Conservation (phyloP, 1,140 invertebrate genomes). For the Globodera ellingtonae region DNA sequence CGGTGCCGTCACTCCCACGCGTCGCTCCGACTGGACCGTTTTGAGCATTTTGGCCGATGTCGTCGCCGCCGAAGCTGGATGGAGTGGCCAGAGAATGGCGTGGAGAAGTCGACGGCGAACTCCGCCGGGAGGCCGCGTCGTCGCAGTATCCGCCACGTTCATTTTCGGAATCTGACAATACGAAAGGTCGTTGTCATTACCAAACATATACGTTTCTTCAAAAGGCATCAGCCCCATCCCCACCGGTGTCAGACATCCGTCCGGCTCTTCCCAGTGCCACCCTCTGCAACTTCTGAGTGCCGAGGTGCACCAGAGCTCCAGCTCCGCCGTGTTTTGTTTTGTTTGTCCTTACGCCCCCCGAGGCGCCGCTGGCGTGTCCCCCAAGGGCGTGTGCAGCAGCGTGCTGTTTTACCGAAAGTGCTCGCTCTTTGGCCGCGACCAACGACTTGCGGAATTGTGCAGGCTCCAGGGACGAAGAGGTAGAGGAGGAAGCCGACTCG, state of each 20-base stretch:
- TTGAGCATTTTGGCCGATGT: constrained; percentile 36
- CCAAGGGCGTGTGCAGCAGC: constrained; percentile 10
- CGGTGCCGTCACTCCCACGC: constrained; percentile 4
- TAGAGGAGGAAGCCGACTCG: constrained; percentile 31
- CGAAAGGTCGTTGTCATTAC: background rate
- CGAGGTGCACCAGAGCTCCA: background rate
- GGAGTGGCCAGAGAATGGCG: constrained; percentile 62
- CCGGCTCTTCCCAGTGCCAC: constrained; percentile 46
- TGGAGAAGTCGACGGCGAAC: constrained; percentile 63
- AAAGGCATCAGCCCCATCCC: background rate
- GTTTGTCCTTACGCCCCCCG: background rate
- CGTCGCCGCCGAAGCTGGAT: constrained; percentile 61
- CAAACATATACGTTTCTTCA: background rate
- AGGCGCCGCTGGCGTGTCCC: background rate
- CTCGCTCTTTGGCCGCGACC: constrained; percentile 25
- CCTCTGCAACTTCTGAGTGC: constrained; percentile 40
- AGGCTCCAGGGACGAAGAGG: constrained; percentile 37
- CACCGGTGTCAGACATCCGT: constrained; percentile 47
- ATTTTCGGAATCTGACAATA: constrained; percentile 21
- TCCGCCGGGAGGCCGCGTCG: constrained; percentile 57
- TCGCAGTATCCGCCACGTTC: constrained; percentile 36
- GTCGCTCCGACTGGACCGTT: background rate
- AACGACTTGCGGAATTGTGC: constrained; percentile 34
- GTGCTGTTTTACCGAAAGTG: constrained; percentile 24
- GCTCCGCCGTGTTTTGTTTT: background rate